Percentiles rank a stretch among this genome's conserved stretches.
Conservation (phyloP, 2,888 invertebrate genomes). For the Ennomos quercinarius region DNA sequence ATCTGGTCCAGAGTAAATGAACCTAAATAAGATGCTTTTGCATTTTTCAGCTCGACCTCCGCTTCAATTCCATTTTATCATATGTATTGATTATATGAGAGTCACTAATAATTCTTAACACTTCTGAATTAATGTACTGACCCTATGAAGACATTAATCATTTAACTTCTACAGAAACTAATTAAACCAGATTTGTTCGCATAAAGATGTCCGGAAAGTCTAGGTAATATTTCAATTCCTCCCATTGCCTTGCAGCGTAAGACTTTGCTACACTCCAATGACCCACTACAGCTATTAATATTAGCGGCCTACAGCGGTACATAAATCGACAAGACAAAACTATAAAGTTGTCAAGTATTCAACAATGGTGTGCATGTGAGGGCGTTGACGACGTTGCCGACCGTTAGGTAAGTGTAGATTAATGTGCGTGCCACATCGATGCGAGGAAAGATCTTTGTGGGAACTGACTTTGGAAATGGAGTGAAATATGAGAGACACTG, state of each 20-base stretch:
- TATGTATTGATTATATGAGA: too few species aligned
- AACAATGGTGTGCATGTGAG: slow-evolving; percentile 62
- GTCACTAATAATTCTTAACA: too few species aligned
- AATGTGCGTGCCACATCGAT: slow-evolving; percentile 78
- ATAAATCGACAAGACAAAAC: slow-evolving; percentile 43
- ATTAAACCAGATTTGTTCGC: too few species aligned
- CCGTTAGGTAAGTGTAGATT: slow-evolving; percentile 70
- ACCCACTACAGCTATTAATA: slow-evolving; percentile 35
- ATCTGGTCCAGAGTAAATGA: too few species aligned
- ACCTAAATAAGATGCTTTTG: too few species aligned
- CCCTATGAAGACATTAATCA: too few species aligned
- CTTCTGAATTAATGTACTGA: too few species aligned
- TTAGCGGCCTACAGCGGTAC: slow-evolving; percentile 26
- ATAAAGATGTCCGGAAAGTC: neutral
- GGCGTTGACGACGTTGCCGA: slow-evolving; percentile 61
- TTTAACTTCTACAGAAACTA: too few species aligned
- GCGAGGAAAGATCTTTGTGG: slow-evolving; percentile 81
- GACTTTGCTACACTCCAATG: slow-evolving; percentile 27
- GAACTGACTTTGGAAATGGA: slow-evolving; percentile 73
- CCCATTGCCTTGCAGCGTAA: slow-evolving; percentile 2
- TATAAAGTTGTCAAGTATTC: slow-evolving; percentile 62
- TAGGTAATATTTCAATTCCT: slow-evolving; percentile 16
- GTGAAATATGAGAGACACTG: slow-evolving; percentile 54
- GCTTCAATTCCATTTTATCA: too few species aligned
- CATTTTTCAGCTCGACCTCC: too few species aligned